Percentiles rank a stretch among this genome's conserved stretches.
phyloP scores from a whole-genome alignment of 2,888 invertebrate genomes.

The Stenotaenia linearis region DNA sequence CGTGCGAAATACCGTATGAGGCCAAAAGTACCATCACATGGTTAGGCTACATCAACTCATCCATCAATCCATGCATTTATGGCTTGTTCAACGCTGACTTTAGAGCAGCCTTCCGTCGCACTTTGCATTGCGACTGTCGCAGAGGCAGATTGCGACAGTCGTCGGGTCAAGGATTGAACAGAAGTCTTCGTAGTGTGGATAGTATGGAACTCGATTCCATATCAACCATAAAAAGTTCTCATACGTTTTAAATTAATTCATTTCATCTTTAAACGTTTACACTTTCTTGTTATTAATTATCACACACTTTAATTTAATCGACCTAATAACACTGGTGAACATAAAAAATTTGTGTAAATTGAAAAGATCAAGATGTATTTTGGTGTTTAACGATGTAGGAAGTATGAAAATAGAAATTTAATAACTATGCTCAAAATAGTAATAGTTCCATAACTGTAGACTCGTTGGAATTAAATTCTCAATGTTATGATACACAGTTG shows the following conservation, averaged over 20 bases:
- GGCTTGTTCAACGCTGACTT: slow-evolving; percentile 42
- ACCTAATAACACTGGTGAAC: too few relatives aligned
- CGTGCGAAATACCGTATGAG: slow-evolving; percentile 44
- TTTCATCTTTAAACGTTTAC: background rate
- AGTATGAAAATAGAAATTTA: too few relatives aligned
- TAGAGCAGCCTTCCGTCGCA: slow-evolving; percentile 38
- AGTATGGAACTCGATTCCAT: slow-evolving; percentile 37
- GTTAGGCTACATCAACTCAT: slow-evolving; percentile 42
- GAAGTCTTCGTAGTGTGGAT: slow-evolving; percentile 35
- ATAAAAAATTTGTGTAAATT: too few relatives aligned
- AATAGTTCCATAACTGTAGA: too few relatives aligned
- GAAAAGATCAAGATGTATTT: too few relatives aligned
- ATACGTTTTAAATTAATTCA: slow-evolving; percentile 19
- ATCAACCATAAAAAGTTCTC: slow-evolving; percentile 30
- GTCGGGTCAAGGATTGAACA: slow-evolving; percentile 30
- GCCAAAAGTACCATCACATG: slow-evolving; percentile 41
- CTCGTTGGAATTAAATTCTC: too few relatives aligned
- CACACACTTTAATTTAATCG: too few relatives aligned
- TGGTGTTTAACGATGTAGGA: too few relatives aligned
- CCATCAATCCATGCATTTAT: slow-evolving; percentile 42
- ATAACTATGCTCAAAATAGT: too few relatives aligned
- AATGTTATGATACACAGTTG: too few relatives aligned
- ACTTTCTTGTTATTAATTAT: background rate
- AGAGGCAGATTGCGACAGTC: background rate
- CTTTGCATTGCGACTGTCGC: slow-evolving; percentile 32